Evolutionary conservation across 2,113 vertebrate species (phyloP).

Genomic region (Ictidomys tridecemlineatus): DNA sequence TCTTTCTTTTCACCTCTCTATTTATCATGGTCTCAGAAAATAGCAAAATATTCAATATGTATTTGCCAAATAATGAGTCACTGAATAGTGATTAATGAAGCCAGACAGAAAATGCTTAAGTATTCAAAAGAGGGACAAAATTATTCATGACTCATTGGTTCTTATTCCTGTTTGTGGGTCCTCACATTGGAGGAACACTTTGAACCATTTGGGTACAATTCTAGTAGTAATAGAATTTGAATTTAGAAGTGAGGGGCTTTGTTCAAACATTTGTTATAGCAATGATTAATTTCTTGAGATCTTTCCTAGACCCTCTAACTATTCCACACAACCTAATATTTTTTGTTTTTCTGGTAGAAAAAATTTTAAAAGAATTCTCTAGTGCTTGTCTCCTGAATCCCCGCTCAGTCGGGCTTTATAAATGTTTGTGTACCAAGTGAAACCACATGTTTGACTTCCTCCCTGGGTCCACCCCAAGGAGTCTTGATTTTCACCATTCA

Average conservation of each 20-base stretch:
- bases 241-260: background rate
- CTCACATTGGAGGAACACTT: background rate
- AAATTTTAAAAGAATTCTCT: background rate
- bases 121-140: background rate
- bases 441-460: slow-evolving; percentile 12
- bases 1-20: background rate
- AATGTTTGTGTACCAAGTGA: background rate
- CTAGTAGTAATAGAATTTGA: background rate
- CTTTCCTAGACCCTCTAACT: background rate
- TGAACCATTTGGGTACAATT: background rate
- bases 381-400: background rate
- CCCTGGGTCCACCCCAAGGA: background rate
- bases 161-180: background rate
- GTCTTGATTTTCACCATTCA: background rate
- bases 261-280: background rate
- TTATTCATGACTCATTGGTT: background rate
- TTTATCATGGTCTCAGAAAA: background rate
- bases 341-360: slow-evolving; percentile 42
- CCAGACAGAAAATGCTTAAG: background rate
- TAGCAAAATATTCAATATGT: background rate
- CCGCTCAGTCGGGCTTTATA: background rate
- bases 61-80: background rate
- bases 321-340: background rate
- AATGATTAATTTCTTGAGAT: background rate
- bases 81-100: slow-evolving; percentile 7